Conservation (phyloP, 2,113 vertebrate species). For the Actenoides lindsayi region DNA sequence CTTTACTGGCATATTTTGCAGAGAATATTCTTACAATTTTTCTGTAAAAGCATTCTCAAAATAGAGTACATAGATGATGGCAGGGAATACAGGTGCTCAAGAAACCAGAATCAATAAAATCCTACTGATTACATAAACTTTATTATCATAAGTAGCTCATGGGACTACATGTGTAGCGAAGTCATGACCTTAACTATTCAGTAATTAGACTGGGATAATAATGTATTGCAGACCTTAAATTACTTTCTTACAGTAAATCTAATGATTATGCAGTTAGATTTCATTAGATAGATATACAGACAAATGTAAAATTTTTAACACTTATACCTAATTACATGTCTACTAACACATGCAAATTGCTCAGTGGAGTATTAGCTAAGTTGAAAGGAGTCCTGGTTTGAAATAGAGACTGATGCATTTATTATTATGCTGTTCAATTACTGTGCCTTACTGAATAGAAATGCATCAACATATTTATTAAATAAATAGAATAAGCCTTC, state of each 20-base stretch:
- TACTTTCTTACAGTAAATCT: not conserved
- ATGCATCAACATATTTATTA: constrained; percentile 40
- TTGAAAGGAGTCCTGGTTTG: not conserved
- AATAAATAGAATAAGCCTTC: constrained; percentile 42
- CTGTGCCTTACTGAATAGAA: not conserved
- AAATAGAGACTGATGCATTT: not conserved
- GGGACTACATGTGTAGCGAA: not conserved
- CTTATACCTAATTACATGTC: not conserved
- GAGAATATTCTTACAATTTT: not conserved
- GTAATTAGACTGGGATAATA: not conserved
- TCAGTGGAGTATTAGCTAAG: not conserved
- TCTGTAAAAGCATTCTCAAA: not conserved
- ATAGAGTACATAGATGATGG: not conserved
- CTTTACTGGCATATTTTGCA: not conserved
- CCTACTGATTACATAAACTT: not conserved
- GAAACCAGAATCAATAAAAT: not conserved
- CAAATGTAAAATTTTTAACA: not conserved
- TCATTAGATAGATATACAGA: not conserved
- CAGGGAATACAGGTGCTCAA: not conserved
- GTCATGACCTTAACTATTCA: not conserved
- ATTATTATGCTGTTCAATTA: constrained; percentile 14
- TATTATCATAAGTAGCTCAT: not conserved
- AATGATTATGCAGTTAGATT: not conserved
- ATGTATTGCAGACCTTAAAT: not conserved
- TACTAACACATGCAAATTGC: not conserved